A percentile compares a stretch with the other conserved stretches of the same genome.
Evolutionary conservation across 2,888 invertebrate genomes (phyloP).

Genomic region (Spialia ferax): DNA sequence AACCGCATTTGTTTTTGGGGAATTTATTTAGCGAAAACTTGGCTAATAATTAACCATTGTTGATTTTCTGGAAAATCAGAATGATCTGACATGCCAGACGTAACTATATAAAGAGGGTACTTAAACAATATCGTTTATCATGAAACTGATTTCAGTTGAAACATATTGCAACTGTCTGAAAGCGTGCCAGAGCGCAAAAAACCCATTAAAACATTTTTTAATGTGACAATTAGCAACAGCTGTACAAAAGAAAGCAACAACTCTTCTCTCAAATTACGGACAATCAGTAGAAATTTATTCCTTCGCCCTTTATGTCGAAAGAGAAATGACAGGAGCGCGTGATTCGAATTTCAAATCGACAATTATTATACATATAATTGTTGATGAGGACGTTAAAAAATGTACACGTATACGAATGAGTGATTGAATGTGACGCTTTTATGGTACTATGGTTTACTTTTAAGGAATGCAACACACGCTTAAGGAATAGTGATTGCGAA

Average conservation of each 20-base stretch:
- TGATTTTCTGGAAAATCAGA: no score
- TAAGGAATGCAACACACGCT: conserved; percentile 76
- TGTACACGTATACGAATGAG: conserved; percentile 62
- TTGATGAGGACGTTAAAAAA: conserved; percentile 60
- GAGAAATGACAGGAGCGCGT: conserved; percentile 68
- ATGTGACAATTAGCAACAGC: conserved; percentile 18
- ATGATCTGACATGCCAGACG: no score
- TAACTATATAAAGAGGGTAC: no score
- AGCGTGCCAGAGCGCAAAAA: conserved; percentile 7
- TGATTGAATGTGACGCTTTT: conserved; percentile 60
- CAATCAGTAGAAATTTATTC: conserved; percentile 66
- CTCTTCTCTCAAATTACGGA: conserved; percentile 62
- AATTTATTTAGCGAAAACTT: no score
- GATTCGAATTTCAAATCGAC: conserved; percentile 64
- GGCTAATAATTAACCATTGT: no score
- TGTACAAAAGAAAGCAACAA: conserved; percentile 35
- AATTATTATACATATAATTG: conserved; percentile 64
- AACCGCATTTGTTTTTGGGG: no score
- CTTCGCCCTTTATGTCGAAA: conserved; percentile 61
- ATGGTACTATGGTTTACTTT: conserved; percentile 70
- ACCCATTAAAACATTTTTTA: background rate
- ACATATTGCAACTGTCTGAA: background rate
- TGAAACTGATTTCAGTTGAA: background rate
- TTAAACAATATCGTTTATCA: background rate
- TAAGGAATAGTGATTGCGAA: conserved; percentile 82